Base-by-base conservation (phyloP, 2,888 invertebrate species). In the Strigamia crassipes region DNA sequence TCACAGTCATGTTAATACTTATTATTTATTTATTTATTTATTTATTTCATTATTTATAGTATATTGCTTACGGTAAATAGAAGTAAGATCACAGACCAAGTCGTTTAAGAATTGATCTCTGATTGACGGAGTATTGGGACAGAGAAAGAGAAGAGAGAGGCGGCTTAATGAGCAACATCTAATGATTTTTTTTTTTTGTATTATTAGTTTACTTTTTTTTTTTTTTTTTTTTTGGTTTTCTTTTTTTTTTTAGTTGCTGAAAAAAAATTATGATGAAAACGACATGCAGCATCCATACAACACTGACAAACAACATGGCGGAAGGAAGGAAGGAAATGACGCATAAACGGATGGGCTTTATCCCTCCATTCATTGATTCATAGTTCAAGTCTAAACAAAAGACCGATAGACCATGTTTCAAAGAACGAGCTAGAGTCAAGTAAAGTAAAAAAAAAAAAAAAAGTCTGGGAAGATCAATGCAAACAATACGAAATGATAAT, bases 261-360 rank as follows among this genome's bases (percentile, higher is more conserved):
- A 18, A 61, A 61, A 18, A 61, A 5, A 6, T 51, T 51, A 61
- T 61, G 18, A 61, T 61, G 21, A 18, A 61, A 61, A 61, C 61
- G 61, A 61, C 61, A 61, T 46, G 61, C 61, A 61, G 61, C 61
- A 61, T 61, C 61, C 61, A 61, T 21, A 61, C 61, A 61, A 61
- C 61, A 61, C 9, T 23, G 61, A 61, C 61, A 61, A 61, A 61
- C 61, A 61, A 21, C 61, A 61, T 61, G 61, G 61, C 61, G 61
- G 61, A 61, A 61, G 61, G 61, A 61, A 61, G 61, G 61, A 61
- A 61, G 61, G 61, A 61, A 61, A n/a, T 61, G 61, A 61, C 61
- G 61, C 61, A 61, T 23, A 61, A 15, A 12, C 61, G 61, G 61
- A 61, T 61, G 23, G 21, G 18, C 18, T 61, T n/a, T n/a, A 21